A percentile compares a stretch with the other conserved stretches of the same genome.
Evolutionary conservation across 2,888 invertebrate genomes (phyloP).

Genomic region (Tuberolachnus salignus): DNA sequence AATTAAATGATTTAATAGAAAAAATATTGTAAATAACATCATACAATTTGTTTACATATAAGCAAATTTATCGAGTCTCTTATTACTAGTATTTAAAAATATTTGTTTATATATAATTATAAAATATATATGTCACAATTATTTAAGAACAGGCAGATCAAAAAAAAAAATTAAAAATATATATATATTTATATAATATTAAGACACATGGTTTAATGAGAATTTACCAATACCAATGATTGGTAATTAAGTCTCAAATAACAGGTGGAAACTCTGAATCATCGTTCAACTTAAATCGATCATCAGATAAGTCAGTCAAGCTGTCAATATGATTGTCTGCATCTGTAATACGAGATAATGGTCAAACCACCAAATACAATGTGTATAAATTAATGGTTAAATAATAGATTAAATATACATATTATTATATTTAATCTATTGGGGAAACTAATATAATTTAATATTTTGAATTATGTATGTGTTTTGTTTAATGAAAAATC

Average conservation of each 20-base stretch:
- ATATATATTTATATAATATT: constrained; percentile 10
- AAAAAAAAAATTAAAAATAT: constrained; percentile 8
- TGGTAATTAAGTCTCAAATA: constrained; percentile 21
- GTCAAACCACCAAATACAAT: background rate
- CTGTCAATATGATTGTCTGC: constrained; percentile 77
- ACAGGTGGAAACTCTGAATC: constrained; percentile 85
- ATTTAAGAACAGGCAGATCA: constrained; percentile 33
- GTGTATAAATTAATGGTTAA: too few relatives aligned
- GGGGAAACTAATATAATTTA: background rate
- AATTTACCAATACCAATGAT: constrained; percentile 1
- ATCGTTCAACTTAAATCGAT: constrained; percentile 77
- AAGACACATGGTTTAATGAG: constrained; percentile 28
- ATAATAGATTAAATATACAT: background rate
- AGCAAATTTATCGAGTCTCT: constrained; percentile 49
- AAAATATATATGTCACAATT: constrained; percentile 54
- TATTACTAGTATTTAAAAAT: constrained; percentile 42
- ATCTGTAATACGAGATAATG: constrained; percentile 64
- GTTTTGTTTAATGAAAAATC: constrained; percentile 28
- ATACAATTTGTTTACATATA: constrained; percentile 43
- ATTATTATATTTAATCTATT: background rate
- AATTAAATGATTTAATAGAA: background rate
- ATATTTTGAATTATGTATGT: constrained; percentile 22
- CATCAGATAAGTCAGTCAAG: constrained; percentile 73
- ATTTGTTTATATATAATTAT: constrained; percentile 36
- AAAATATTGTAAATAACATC: constrained; percentile 44